Conservation (phyloP, 2,888 invertebrate species). For the Lumbricus terrestris region DNA sequence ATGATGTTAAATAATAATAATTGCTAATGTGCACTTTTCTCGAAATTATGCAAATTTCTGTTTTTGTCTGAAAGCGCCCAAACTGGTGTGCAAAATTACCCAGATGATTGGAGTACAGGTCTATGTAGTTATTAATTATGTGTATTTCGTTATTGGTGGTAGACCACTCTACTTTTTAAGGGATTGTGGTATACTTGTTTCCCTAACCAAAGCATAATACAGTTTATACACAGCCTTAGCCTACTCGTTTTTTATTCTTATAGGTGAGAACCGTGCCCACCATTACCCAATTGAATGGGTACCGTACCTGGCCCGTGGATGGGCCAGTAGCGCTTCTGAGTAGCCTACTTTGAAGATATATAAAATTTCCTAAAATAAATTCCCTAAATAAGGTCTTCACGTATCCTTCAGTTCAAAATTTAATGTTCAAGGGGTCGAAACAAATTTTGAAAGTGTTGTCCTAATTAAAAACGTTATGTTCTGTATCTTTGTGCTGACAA, state of each 20-base stretch:
- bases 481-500: too few species aligned
- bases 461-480: too few species aligned
- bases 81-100: background rate
- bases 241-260: background rate
- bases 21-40: background rate
- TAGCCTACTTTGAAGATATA: too few species aligned
- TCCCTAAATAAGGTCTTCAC: background rate
- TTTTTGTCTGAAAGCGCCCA: background rate
- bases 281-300: background rate
- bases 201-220: background rate
- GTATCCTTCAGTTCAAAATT: background rate
- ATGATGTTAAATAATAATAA: background rate
- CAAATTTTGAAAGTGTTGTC: background rate
- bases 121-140: background rate
- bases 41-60: background rate
- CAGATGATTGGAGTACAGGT: background rate
- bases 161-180: background rate
- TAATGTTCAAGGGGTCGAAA: too few species aligned
- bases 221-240: background rate
- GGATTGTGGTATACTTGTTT: background rate
- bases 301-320: too few species aligned
- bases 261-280: background rate
- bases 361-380: too few species aligned
- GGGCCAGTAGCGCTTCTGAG: too few species aligned
- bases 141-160: background rate